Percentiles rank a stretch among this genome's conserved stretches.
phyloP scores from a whole-genome alignment of 2,113 vertebrate genomes.

The Glaucidium brasilianum region DNA sequence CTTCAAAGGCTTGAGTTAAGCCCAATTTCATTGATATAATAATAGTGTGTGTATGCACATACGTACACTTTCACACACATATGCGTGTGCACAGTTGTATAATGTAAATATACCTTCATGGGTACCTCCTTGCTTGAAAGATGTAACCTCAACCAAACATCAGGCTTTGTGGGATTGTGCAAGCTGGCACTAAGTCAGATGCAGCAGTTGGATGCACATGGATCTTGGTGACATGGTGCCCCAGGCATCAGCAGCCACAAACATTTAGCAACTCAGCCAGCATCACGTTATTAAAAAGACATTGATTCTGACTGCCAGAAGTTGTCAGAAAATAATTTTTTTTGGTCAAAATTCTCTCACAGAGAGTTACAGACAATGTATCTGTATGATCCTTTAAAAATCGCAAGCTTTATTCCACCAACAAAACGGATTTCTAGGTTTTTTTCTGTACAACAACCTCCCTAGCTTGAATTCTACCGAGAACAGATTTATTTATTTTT shows the following conservation, averaged over 20 bases:
- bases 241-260: not conserved
- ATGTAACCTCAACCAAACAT: no score
- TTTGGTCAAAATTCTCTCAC: not conserved
- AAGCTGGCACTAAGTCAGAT: not conserved
- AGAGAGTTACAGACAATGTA: not conserved
- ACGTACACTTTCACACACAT: fast-evolving
- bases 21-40: fast-evolving
- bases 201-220: fast-evolving
- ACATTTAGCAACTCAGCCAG: not conserved
- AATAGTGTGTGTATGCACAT: fast-evolving
- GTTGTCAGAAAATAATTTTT: not conserved
- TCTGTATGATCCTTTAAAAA: not conserved
- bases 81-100: not conserved
- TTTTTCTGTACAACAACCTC: not conserved
- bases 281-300: not conserved
- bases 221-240: not conserved
- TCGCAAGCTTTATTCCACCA: not conserved
- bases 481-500: not conserved
- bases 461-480: not conserved
- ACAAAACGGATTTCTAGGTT: not conserved
- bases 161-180: no score
- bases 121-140: no score
- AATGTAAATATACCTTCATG: fast-evolving
- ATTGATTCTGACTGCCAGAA: not conserved
- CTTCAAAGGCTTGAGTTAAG: not conserved